phyloP scores from a whole-genome alignment of 2,888 invertebrate species.

The Drosophila falleni region DNA sequence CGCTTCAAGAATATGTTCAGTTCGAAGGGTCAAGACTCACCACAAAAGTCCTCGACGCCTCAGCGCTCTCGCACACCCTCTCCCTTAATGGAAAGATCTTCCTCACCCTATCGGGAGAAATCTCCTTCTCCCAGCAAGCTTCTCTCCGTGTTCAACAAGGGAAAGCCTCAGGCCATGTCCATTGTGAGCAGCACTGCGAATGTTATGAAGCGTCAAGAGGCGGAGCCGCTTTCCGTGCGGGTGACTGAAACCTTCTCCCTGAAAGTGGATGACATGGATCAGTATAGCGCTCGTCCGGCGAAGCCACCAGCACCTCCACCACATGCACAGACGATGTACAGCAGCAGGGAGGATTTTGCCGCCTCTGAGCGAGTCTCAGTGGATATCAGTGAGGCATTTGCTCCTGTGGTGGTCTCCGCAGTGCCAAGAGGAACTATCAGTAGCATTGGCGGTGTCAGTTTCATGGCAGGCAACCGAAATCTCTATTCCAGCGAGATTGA shows the following conservation, averaged over 20 bases:
- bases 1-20: conserved; percentile 82
- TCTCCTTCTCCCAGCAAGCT: conserved; percentile 71
- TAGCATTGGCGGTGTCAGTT: conserved; percentile 62
- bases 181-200: conserved; percentile 69
- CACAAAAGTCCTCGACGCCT: conserved; percentile 63
- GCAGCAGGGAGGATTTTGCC: conserved; percentile 79
- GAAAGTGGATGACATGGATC: conserved; percentile 85
- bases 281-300: conserved; percentile 76
- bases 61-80: conserved; percentile 67
- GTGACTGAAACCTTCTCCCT: conserved; percentile 84
- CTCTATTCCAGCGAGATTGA: conserved; percentile 80
- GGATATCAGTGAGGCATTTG: conserved; percentile 78
- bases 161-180: conserved; percentile 71
- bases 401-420: conserved; percentile 76
- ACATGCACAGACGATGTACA: conserved; percentile 71
- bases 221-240: conserved; percentile 78
- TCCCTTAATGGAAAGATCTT: conserved; percentile 54
- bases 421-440: conserved; percentile 55
- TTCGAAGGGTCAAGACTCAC: conserved; percentile 56
- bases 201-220: conserved; percentile 71
- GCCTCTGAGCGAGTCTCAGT: conserved; percentile 68
- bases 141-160: conserved; percentile 70
- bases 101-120: conserved; percentile 56
- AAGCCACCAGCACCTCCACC: conserved; percentile 63
- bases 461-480: conserved; percentile 79